Evolutionary conservation across 2,113 vertebrate species (phyloP), one percentile per base, ranked within the genome.

Genomic region (Apteryx owenii): DNA sequence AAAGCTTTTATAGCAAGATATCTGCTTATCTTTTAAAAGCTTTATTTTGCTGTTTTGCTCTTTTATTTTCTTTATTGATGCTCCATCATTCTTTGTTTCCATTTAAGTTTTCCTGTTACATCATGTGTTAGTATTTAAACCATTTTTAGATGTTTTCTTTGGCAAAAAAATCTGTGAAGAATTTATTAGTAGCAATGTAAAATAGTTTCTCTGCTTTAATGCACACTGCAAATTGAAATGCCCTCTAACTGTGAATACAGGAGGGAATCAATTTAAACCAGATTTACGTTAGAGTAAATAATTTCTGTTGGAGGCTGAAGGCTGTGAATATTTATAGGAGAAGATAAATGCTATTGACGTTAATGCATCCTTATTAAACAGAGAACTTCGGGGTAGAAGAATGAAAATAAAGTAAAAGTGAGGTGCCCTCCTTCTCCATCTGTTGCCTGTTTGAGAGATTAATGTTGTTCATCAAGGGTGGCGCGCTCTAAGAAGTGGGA

Each of bases 301-400:
- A 82, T 94, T 96, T 28, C 44, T 78, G 33, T 79, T 92, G 89
- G 61, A 93, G 78, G 40, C 42, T 33, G 85, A 90, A 86, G 64
- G 7, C 17, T 72, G 33, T 89, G 89, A 93, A 90, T 95, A 92
- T 91, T 89, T 89, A 90, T 85, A 75, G 82, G 44, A 72, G 33
- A 48, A 54, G 95, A 79, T 58, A 86, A 86, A 84, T 75, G 14
- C 8, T 68, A 54, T 60, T 73, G 46, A 53, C 61, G 8, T 38
- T 92, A 81, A 79, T 61, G 18, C 62, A 65, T 72, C 38, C 44
- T 56, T 87, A 33, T 71, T 65, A 70, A 80, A 42, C 21, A 62
- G 82, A 90, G 54, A 90, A 51, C 72, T 88, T 73, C 9, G 81
- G 36, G 20, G 25, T 3, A 88, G 77, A 72, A 76, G 28, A 88